Evolutionary conservation across 2,113 vertebrate genomes (phyloP), one percentile per base, ranked within the genome.

Genomic region (Hystrix cristata): DNA sequence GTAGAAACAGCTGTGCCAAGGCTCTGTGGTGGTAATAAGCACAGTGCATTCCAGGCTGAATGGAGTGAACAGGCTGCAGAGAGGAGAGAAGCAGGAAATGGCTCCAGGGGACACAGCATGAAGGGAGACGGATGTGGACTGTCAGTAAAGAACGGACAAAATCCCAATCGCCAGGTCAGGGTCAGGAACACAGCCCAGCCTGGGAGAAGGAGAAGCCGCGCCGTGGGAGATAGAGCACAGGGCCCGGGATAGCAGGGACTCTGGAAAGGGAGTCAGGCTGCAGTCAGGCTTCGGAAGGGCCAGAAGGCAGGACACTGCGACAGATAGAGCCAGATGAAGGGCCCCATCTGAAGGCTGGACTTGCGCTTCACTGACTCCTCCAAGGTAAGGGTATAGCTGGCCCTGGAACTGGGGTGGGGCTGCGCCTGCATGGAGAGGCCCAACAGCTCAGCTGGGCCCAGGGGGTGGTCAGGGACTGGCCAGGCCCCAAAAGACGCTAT

Each of bases 151-250:
- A 27, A 86, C 48, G 23, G 9, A 23, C 25, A 43, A n/a, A 14
- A 15, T 13, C 13, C 4, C 4, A 29, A 57, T 7, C 27, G 55
- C 29, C 3, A 14, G 21, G n/a, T n/a, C 11, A 4, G 34, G 38
- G 62, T 64, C 60, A 18, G 46, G 62, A 59, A 14, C 15, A 29
- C 2, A 15, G 67, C 11, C 86, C 29, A n/a, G 67, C 6, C 43
- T 4, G 76, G 43, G 29, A 8, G 25, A 69, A 0, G 23, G 18
- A 12, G 18, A 0, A 0, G 78, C n/a, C 59, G 67, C 4, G 25
- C 43, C n/a, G 46, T 29, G 3, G 12, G 34, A 12, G 8, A 71
- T 0, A 6, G 43, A 59, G 19, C 7, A 23, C 14, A 11, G 31
- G 9, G 18, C 74, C 10, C 55, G 15, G 8, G 0, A 25, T n/a